Percentiles rank a stretch among this genome's conserved stretches.
Conservation (phyloP, 2,797 vertebrate genomes). For the Euthynnus affinis region DNA sequence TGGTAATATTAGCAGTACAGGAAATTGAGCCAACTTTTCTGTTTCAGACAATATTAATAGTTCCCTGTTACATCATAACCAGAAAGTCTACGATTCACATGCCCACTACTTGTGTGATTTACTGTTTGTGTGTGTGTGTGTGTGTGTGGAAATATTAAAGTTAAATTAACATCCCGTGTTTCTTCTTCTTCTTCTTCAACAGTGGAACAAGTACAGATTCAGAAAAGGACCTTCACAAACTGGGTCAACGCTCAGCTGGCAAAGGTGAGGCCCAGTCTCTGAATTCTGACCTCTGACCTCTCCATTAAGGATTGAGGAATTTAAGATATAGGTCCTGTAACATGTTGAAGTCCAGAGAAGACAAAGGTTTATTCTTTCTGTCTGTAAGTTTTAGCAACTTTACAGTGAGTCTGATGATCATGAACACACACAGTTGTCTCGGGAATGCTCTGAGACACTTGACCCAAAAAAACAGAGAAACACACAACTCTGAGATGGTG, state of each 20-base stretch:
- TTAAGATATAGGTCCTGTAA: not conserved
- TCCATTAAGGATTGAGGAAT: not conserved
- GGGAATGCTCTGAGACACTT: not conserved
- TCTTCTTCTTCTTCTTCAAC: constrained; percentile 25
- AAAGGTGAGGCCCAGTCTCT: constrained; percentile 87
- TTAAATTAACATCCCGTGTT: not conserved
- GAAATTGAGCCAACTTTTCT: not conserved
- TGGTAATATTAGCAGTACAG: not conserved
- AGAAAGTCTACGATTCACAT: not conserved
- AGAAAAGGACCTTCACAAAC: constrained; percentile 97
- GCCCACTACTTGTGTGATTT: not conserved
- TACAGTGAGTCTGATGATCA: not conserved
- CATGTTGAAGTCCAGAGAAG: not conserved
- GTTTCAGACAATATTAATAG: not conserved
- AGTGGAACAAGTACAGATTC: constrained; percentile 95
- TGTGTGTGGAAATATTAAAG: too few relatives aligned
- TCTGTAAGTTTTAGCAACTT: not conserved
- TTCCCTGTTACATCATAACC: not conserved
- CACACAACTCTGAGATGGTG: not conserved
- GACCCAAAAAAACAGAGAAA: not conserved
- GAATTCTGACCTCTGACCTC: not conserved
- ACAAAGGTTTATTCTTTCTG: not conserved
- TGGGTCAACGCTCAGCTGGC: constrained; percentile 96
- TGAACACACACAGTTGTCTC: too few relatives aligned
- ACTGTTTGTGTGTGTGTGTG: not conserved